Evolutionary conservation across 1,140 invertebrate genomes (phyloP).

Genomic region (Heliconius hewitsoni): DNA sequence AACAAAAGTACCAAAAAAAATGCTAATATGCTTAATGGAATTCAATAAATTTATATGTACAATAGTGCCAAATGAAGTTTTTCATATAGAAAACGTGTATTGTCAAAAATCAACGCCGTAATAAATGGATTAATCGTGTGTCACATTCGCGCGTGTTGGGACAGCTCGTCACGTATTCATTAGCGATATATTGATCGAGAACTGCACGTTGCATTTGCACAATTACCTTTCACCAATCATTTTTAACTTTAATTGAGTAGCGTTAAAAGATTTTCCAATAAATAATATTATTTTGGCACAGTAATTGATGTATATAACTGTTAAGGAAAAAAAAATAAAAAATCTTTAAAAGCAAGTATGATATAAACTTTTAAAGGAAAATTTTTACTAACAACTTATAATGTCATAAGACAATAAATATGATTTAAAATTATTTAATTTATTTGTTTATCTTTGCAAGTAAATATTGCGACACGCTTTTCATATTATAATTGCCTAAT

Average conservation of each 20-base stretch:
- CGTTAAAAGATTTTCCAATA: not conserved
- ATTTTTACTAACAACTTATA: no score
- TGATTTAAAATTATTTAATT: no score
- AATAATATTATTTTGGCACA: not conserved
- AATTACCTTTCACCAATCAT: conserved; percentile 5
- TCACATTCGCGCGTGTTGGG: conserved; percentile 39
- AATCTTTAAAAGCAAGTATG: no score
- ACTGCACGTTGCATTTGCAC: conserved; percentile 19
- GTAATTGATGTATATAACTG: not conserved
- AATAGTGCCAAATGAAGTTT: conserved; percentile 1
- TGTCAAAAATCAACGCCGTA: conserved; percentile 19
- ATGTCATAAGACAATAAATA: no score
- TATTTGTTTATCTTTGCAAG: no score
- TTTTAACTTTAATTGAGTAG: conserved; percentile 1
- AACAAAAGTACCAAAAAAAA: not conserved
- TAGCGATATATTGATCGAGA: conserved; percentile 45
- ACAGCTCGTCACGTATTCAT: conserved; percentile 48
- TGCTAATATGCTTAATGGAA: not conserved
- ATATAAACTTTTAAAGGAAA: no score
- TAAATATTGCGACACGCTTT: no score
- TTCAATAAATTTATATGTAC: not conserved
- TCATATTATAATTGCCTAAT: no score
- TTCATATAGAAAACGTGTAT: conserved; percentile 7
- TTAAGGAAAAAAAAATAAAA: not conserved
- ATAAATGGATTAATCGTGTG: conserved; percentile 26